Evolutionary conservation across 1,140 invertebrate genomes (phyloP).

Genomic region (Nymphalis io): DNA sequence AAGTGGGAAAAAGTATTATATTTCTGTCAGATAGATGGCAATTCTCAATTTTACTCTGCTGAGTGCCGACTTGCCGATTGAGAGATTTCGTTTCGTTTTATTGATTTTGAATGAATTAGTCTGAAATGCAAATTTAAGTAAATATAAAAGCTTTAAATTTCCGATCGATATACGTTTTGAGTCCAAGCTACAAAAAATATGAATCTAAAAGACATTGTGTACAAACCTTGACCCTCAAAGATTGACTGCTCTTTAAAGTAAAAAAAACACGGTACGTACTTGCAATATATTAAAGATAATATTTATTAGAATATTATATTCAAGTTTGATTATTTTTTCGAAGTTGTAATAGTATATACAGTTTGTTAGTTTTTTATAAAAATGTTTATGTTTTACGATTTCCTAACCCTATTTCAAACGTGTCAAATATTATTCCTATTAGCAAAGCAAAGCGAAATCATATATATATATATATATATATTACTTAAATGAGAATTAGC

Average conservation of each 20-base stretch:
- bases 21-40: constrained; percentile 7
- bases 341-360: background rate
- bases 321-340: background rate
- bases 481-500: background rate
- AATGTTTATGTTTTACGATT: constrained; percentile 7
- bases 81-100: constrained; percentile 52
- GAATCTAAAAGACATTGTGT: constrained; percentile 44
- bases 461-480: background rate
- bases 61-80: constrained; percentile 33
- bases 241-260: constrained; percentile 2
- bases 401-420: constrained; percentile 24
- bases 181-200: constrained; percentile 42
- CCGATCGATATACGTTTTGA: constrained; percentile 15
- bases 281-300: background rate
- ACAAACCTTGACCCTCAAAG: constrained; percentile 54
- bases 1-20: background rate
- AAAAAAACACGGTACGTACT: constrained; percentile 9
- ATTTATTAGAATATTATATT: background rate
- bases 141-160: constrained; percentile 32
- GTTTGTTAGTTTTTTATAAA: background rate
- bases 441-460: constrained; percentile 16
- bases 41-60: constrained; percentile 3
- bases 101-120: constrained; percentile 53
- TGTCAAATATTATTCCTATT: constrained; percentile 16
- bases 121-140: constrained; percentile 41